These are phyloP conservation scores for Manis pentadactyla DNA, from an alignment of 2,797 vertebrate species.

Conservation along the genomic window DNA sequence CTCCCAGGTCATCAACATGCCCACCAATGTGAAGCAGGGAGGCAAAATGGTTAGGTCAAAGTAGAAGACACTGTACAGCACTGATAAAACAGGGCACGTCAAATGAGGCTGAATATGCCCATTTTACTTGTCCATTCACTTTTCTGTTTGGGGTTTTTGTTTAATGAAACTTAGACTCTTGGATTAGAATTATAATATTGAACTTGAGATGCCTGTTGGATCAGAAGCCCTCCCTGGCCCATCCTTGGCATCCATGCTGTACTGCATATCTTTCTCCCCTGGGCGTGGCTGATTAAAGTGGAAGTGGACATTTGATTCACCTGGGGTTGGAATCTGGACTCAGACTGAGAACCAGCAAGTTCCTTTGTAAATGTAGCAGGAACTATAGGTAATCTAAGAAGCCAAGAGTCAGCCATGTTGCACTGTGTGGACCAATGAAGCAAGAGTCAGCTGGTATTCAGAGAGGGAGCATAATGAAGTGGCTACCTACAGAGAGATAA, in stretches of 20 bases:
- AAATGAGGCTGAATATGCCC: not conserved
- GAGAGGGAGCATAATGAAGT: not conserved
- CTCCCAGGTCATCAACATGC: not conserved
- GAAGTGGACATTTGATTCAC: not conserved
- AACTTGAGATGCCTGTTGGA: not conserved
- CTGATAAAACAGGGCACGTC: not conserved
- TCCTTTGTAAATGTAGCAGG: not conserved
- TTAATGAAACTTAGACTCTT: not conserved
- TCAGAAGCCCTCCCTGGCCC: not conserved
- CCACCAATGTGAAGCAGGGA: not conserved
- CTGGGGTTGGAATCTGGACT: not conserved
- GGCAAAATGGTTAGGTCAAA: not conserved
- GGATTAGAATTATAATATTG: not conserved
- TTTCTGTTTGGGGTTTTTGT: not conserved
- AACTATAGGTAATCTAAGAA: not conserved
- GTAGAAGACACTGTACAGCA: not conserved
- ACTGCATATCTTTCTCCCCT: not conserved
- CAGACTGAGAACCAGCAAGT: not conserved
- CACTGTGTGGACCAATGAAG: not conserved
- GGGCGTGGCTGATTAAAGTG: no score
- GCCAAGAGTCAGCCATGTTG: not conserved
- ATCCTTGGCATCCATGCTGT: not conserved
- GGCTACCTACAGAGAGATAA: not conserved
- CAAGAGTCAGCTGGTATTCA: not conserved
- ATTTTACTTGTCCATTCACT: not conserved